Evolutionary conservation across 2,888 invertebrate genomes (phyloP), one percentile per base, ranked within the genome.

Genomic region (Drosophila stalkeri): DNA sequence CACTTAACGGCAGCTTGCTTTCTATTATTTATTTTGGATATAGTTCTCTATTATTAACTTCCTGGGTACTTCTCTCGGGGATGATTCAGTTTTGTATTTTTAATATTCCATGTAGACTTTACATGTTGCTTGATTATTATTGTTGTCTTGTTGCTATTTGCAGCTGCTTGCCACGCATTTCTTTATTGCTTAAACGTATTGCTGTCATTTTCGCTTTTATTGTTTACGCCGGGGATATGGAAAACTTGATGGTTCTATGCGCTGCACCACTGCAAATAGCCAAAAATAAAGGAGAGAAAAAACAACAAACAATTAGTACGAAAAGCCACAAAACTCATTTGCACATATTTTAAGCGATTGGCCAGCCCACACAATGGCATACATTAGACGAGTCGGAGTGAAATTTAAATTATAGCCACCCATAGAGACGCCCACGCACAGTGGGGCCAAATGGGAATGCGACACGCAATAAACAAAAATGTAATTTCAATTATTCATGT

Each of bases 161-260:
- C 64, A 72, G 69, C 72, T 64, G 72, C 63, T 64, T 59, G 76
- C 51, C 67, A 72, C 81, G 75, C 73, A 70, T 80, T 77, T 86
- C 66, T 75, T 84, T 87, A 89, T 90, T 90, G 89, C 87, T 84
- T 87, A 77, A 77, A 78, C 64, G 68, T 86, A 88, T 87, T 86
- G 90, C 89, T 90, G 89, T 86, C 90, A 87, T 87, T 87, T 87
- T 89, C 64, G 75, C 76, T 79, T 51, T 81, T 82, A 66, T 85
- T 80, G 70, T 73, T 81, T 57, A 55, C 79, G 66, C 61, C 64
- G 64, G 64, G 61, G 81, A 86, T 72, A 81, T 84, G 74, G 54
- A 77, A 72, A 78, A 57, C 67, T 51, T 55, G 52, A 60, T 60
- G 65, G 43, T 49, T 66, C 60, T 63, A 64, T 65, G 70, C 52